phyloP scores from a whole-genome alignment of 2,113 vertebrate species.

The Atlantisia rogersi region DNA sequence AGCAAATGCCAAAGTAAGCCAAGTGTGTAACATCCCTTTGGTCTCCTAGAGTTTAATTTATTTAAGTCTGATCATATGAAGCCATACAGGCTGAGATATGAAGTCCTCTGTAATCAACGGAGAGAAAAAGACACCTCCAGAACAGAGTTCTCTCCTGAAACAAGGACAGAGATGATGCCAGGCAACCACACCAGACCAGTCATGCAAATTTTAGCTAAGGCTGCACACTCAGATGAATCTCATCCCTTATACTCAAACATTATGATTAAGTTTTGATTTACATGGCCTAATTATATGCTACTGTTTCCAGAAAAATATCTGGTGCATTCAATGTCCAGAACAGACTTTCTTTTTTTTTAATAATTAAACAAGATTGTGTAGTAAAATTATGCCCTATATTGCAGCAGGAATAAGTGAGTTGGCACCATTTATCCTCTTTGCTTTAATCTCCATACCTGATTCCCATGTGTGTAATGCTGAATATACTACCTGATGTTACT shows the following conservation, averaged over 20 bases:
- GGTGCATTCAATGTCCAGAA: not conserved
- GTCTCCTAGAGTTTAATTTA: not conserved
- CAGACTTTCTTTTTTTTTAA: not conserved
- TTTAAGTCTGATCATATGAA: not conserved
- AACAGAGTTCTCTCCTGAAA: not conserved
- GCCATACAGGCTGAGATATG: not conserved
- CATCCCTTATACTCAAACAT: not conserved
- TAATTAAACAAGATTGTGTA: not conserved
- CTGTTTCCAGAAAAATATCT: slow-evolving; percentile 30
- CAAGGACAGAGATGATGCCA: not conserved
- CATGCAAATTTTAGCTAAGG: not conserved
- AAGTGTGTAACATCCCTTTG: not conserved
- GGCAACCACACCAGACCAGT: not conserved
- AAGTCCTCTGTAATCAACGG: not conserved
- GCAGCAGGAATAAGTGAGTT: not conserved
- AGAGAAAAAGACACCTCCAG: not conserved
- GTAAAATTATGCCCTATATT: not conserved
- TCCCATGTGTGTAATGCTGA: not conserved
- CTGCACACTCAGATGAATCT: not conserved
- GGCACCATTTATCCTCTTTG: not conserved
- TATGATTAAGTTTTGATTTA: slow-evolving; percentile 38
- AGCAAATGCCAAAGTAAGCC: not conserved
- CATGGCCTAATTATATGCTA: slow-evolving; percentile 21
- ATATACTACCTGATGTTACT: not conserved
- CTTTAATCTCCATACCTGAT: not conserved